A percentile compares a stretch with the other conserved stretches of the same genome.
Evolutionary conservation across 2,797 vertebrate species (phyloP).

Genomic region (Acipenser ruthenus): DNA sequence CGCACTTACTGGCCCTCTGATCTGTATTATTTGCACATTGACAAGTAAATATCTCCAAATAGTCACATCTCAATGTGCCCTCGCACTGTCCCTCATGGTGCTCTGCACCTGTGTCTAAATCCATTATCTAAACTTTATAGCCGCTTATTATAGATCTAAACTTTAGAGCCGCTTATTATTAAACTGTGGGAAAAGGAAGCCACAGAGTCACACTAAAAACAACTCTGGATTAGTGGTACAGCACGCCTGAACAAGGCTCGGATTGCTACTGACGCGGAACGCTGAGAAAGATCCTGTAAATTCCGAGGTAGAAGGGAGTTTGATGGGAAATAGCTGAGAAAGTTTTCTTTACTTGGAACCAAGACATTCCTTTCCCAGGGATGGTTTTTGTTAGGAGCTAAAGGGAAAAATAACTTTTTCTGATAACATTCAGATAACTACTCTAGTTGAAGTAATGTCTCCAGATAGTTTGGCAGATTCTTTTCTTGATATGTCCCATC

Average conservation of each 20-base stretch:
- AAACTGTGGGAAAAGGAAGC: slow-evolving; percentile 81
- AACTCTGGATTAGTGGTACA: slow-evolving; percentile 69
- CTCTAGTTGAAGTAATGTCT: slow-evolving; percentile 48
- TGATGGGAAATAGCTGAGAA: slow-evolving; percentile 61
- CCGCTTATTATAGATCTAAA: slow-evolving; percentile 54
- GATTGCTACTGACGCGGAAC: slow-evolving; percentile 76
- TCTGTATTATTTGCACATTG: background rate
- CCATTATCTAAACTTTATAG: slow-evolving; percentile 60
- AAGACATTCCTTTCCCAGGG: slow-evolving; percentile 80
- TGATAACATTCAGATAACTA: slow-evolving; percentile 51
- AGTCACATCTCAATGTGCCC: slow-evolving; percentile 30
- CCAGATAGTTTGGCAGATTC: slow-evolving; percentile 20
- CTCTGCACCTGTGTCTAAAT: slow-evolving; percentile 58
- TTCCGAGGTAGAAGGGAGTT: slow-evolving; percentile 56
- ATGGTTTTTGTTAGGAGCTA: slow-evolving; percentile 62
- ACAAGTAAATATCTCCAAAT: background rate
- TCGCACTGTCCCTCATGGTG: slow-evolving; percentile 49
- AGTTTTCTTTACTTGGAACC: slow-evolving; percentile 73
- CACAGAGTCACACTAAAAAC: slow-evolving; percentile 72
- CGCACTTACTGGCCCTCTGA: background rate
- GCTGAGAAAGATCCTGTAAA: slow-evolving; percentile 70
- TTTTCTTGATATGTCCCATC: slow-evolving; percentile 39
- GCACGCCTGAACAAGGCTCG: slow-evolving; percentile 60
- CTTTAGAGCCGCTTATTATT: slow-evolving; percentile 59
- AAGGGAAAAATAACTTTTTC: slow-evolving; percentile 57